These are phyloP conservation scores for Prionace glauca DNA, from an alignment of 2,797 vertebrate genomes.

Conservation along the genomic window DNA sequence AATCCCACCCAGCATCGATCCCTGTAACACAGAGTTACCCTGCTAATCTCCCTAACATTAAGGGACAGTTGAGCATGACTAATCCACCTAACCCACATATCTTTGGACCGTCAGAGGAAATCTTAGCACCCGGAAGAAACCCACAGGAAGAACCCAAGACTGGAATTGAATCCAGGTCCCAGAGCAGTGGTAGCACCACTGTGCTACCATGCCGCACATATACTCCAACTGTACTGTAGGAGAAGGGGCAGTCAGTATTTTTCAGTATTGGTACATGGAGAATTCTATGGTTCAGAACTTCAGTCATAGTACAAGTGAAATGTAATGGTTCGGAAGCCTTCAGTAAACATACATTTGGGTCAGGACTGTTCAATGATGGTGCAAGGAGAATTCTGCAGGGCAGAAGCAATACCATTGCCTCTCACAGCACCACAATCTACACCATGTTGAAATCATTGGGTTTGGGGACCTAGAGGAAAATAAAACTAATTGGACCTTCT, in stretches of 20 bases:
- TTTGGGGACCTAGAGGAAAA: not conserved
- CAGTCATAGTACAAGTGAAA: not conserved
- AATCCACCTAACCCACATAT: too few relatives aligned
- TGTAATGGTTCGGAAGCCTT: not conserved
- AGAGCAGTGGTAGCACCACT: too few relatives aligned
- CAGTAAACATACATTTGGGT: not conserved
- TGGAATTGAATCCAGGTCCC: too few relatives aligned
- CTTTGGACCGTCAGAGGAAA: too few relatives aligned
- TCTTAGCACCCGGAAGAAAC: too few relatives aligned
- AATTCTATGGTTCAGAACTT: not conserved
- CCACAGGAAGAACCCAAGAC: too few relatives aligned
- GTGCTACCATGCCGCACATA: too few relatives aligned
- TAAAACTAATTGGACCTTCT: not conserved
- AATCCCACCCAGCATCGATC: too few relatives aligned
- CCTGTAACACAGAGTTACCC: too few relatives aligned
- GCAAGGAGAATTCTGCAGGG: not conserved
- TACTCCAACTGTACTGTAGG: not conserved
- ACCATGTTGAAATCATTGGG: not conserved
- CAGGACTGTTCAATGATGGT: not conserved
- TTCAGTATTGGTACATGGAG: not conserved
- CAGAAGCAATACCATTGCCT: not conserved
- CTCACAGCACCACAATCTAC: not conserved
- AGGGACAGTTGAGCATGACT: too few relatives aligned
- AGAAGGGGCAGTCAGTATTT: not conserved
- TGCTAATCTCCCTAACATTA: too few relatives aligned